phyloP scores from a whole-genome alignment of 1,140 invertebrate genomes.

The Nomia melanderi region DNA sequence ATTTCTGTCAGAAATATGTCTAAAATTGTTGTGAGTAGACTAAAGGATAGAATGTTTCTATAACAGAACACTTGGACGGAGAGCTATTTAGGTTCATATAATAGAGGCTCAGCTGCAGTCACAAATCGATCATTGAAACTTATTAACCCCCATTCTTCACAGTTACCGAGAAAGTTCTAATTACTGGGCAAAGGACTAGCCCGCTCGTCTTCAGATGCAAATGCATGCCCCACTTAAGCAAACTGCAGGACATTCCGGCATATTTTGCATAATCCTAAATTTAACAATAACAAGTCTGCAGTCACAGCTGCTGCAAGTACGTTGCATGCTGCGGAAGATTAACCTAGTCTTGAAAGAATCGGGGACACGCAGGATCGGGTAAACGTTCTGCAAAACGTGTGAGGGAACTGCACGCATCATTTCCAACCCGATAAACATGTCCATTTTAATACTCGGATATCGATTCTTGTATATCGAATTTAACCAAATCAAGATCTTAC shows the following conservation, averaged over 20 bases:
- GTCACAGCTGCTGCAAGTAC: slow-evolving; percentile 65
- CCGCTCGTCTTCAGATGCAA: slow-evolving; percentile 65
- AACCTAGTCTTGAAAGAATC: slow-evolving; percentile 72
- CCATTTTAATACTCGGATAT: too few relatives aligned
- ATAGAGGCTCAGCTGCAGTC: not conserved
- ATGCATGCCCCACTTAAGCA: slow-evolving; percentile 69
- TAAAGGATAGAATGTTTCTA: too few relatives aligned
- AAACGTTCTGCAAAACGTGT: not conserved
- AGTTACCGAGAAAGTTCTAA: slow-evolving; percentile 41
- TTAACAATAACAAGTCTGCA: slow-evolving; percentile 70
- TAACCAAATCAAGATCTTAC: too few relatives aligned
- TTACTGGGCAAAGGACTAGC: slow-evolving; percentile 47
- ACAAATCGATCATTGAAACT: not conserved
- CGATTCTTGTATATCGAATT: too few relatives aligned
- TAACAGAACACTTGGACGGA: too few relatives aligned
- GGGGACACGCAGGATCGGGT: slow-evolving; percentile 33
- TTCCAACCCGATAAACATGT: too few relatives aligned
- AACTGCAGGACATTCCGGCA: slow-evolving; percentile 54
- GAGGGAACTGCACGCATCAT: not conserved
- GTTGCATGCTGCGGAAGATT: slow-evolving; percentile 63
- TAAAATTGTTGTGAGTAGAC: too few relatives aligned
- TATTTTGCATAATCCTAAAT: slow-evolving; percentile 75
- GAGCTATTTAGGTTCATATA: not conserved
- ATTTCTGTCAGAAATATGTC: too few relatives aligned
- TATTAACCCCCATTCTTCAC: not conserved